These are phyloP conservation scores for Prunella strophiata DNA, from an alignment of 2,797 vertebrate species.

Conservation along the genomic window DNA sequence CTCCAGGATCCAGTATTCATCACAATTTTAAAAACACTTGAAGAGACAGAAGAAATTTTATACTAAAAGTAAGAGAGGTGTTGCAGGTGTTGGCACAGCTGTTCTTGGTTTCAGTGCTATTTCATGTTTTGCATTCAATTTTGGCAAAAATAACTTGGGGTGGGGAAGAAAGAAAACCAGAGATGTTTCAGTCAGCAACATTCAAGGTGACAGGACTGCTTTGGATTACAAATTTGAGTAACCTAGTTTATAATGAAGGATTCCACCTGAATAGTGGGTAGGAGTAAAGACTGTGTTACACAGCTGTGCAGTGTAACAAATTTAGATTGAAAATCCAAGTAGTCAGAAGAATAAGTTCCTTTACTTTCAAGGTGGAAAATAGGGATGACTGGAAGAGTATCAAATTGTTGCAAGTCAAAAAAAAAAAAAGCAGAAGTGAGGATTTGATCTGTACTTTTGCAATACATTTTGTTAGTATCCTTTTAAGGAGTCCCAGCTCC, in stretches of 20 bases:
- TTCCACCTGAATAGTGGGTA: background rate
- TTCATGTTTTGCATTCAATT: background rate
- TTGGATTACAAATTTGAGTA: background rate
- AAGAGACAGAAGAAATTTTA: background rate
- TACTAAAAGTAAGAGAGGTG: background rate
- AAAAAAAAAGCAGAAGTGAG: background rate
- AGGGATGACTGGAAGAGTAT: background rate
- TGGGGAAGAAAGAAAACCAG: background rate
- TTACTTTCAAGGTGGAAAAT: background rate
- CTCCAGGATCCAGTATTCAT: background rate
- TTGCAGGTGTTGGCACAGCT: background rate
- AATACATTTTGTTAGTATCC: background rate
- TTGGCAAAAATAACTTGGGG: background rate
- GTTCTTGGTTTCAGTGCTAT: background rate
- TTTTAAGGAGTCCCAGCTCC: accelerated
- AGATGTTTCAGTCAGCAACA: background rate
- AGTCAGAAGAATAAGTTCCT: background rate
- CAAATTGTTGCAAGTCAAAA: background rate
- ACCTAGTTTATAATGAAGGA: background rate
- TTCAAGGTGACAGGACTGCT: background rate
- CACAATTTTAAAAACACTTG: background rate
- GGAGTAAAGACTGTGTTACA: background rate
- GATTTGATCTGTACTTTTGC: background rate
- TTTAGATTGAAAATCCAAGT: background rate
- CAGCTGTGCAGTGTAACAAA: background rate